Base-by-base conservation (phyloP, 2,888 invertebrate species). In the Dryococelus australis region DNA sequence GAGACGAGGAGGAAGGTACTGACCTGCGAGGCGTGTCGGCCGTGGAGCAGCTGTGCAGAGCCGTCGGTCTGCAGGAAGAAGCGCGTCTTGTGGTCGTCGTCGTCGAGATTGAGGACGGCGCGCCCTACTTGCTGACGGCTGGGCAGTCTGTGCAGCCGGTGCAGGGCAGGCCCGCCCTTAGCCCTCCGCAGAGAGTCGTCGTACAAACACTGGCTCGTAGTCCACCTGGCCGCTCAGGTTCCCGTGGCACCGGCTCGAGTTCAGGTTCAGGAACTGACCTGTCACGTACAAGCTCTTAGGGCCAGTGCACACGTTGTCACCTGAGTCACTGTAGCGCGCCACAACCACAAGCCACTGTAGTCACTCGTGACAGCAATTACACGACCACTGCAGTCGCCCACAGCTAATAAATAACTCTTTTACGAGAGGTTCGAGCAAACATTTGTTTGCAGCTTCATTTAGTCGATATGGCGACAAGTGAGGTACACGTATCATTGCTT, bases 261-360 rank as follows among this genome's bases (percentile, higher is more conserved):
- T 65, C 65, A 65, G 16, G 65, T 65, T 65, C 65, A 65, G 65
- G 65, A 65, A 65, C 65, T 65, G 65, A 24, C 65, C 65, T 65
- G n/a, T n/a, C n/a, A n/a, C n/a, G n/a, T n/a, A n/a, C n/a, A n/a
- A n/a, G n/a, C n/a, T n/a, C n/a, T n/a, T n/a, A n/a, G n/a, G n/a
- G n/a, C n/a, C n/a, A n/a, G n/a, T n/a, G n/a, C n/a, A n/a, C n/a
- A n/a, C n/a, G n/a, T n/a, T n/a, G n/a, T n/a, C n/a, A n/a, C n/a
- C n/a, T n/a, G n/a, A n/a, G n/a, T n/a, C n/a, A n/a, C n/a, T n/a
- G n/a, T n/a, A n/a, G n/a, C n/a, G n/a, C n/a, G n/a, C n/a, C n/a
- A n/a, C n/a, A n/a, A n/a, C n/a, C n/a, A n/a, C n/a, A n/a, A n/a
- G n/a, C n/a, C n/a, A n/a, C n/a, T n/a, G n/a, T n/a, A n/a, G n/a